Percentiles rank a stretch among this genome's conserved stretches.
Conservation (phyloP, 1,140 invertebrate species). For the Danaus melanippus region DNA sequence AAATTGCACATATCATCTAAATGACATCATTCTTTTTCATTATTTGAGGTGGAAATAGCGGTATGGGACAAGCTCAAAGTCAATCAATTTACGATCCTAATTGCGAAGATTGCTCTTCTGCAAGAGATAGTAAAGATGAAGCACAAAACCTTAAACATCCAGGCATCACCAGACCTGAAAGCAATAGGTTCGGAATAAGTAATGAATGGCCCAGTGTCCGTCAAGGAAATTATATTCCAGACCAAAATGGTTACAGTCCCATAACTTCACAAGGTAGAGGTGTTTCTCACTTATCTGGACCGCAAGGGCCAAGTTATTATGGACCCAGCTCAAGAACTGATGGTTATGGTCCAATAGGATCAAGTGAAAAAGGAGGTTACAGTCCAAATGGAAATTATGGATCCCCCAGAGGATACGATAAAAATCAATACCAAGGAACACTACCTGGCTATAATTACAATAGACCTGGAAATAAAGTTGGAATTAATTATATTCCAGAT, state of each 20-base stretch:
- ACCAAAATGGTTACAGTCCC: slow-evolving; percentile 7
- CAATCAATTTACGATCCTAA: slow-evolving; percentile 74
- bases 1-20: too few species aligned
- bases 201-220: slow-evolving; percentile 15
- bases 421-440: too few species aligned
- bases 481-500: too few species aligned
- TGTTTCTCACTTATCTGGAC: neutral
- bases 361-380: slow-evolving; percentile 9
- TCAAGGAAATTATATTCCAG: slow-evolving; percentile 6
- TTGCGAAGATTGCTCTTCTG: slow-evolving; percentile 56
- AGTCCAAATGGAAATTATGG: slow-evolving; percentile 10
- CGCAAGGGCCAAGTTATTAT: neutral
- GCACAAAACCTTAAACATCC: slow-evolving; percentile 34
- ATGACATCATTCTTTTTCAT: neutral
- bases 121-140: slow-evolving; percentile 23
- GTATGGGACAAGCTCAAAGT: slow-evolving; percentile 88
- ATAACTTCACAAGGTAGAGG: neutral
- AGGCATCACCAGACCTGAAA: slow-evolving; percentile 12
- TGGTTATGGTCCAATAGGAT: slow-evolving; percentile 5
- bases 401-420: slow-evolving; percentile 1
- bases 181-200: slow-evolving; percentile 12
- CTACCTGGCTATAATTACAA: too few species aligned
- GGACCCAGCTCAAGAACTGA: slow-evolving; percentile 2
- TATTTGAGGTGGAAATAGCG: slow-evolving; percentile 77
- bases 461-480: too few species aligned